Percentiles rank a stretch among this genome's conserved stretches.
Conservation (phyloP, 1,140 invertebrate species). For the Nasonia vitripennis region DNA sequence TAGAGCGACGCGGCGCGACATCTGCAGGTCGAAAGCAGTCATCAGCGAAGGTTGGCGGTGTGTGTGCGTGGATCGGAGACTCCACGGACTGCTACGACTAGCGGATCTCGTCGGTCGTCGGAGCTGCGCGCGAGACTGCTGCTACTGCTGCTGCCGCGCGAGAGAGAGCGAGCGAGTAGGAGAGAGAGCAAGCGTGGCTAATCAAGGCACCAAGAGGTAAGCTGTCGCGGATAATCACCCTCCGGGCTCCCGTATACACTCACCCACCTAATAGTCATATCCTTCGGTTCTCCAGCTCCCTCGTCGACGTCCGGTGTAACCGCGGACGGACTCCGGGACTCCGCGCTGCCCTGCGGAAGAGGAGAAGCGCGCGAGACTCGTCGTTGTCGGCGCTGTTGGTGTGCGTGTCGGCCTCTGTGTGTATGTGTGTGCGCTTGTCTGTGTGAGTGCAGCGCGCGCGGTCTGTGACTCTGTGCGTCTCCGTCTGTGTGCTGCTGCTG, state of each 20-base stretch:
- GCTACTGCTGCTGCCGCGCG: conserved; percentile 56
- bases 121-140: conserved; percentile 51
- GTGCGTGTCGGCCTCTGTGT: neutral
- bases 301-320: neutral
- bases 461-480: too few relatives aligned
- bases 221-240: neutral
- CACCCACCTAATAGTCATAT: neutral
- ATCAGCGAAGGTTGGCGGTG: neutral
- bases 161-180: conserved; percentile 21
- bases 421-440: neutral
- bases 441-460: neutral
- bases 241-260: neutral
- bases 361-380: neutral
- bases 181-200: conserved; percentile 77
- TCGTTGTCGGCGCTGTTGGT: neutral
- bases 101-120: conserved; percentile 2
- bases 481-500: neutral
- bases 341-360: neutral
- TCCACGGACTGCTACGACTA: neutral
- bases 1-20: neutral
- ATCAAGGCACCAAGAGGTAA: conserved; percentile 81
- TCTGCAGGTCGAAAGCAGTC: neutral
- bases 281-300: neutral
- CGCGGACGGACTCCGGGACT: neutral
- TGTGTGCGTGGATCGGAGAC: neutral